These are phyloP conservation scores for Acropternis orthonyx DNA, from an alignment of 2,797 vertebrate species.

Conservation along the genomic window DNA sequence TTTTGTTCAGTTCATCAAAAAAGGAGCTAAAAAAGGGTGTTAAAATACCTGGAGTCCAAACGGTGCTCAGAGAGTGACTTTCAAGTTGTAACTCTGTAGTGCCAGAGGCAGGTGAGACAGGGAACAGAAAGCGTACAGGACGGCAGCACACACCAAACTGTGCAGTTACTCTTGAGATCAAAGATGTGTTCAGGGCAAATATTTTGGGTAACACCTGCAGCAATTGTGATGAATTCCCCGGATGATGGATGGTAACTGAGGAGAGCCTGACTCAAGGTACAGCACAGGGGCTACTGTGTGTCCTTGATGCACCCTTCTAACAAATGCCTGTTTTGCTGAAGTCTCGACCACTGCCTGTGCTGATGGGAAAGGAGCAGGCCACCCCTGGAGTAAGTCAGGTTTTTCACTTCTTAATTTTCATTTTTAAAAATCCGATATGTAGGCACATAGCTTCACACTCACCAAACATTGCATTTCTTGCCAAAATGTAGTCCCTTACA, in stretches of 20 bases:
- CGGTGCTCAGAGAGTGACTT: not conserved
- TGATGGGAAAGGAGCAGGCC: not conserved
- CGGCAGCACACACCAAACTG: no score
- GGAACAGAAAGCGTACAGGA: not conserved
- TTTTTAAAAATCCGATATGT: not conserved
- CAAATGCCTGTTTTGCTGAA: not conserved
- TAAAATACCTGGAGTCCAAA: not conserved
- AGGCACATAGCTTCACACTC: not conserved
- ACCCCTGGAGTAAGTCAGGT: not conserved
- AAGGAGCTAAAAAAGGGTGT: not conserved
- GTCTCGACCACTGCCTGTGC: not conserved
- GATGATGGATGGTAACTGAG: not conserved
- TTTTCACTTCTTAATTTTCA: not conserved
- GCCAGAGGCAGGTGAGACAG: no score
- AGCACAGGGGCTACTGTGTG: no score
- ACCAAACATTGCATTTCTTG: not conserved
- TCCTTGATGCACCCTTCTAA: not conserved
- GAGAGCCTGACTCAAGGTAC: rapidly evolving
- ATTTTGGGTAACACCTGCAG: not conserved
- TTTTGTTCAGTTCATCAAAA: not conserved
- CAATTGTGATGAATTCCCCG: not conserved
- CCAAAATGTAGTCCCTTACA: not conserved
- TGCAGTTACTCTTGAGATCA: not conserved
- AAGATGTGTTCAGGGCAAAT: not conserved
- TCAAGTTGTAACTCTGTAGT: not conserved